Conservation (phyloP, 2,888 invertebrate genomes). For the Leptura quadrifasciata region DNA sequence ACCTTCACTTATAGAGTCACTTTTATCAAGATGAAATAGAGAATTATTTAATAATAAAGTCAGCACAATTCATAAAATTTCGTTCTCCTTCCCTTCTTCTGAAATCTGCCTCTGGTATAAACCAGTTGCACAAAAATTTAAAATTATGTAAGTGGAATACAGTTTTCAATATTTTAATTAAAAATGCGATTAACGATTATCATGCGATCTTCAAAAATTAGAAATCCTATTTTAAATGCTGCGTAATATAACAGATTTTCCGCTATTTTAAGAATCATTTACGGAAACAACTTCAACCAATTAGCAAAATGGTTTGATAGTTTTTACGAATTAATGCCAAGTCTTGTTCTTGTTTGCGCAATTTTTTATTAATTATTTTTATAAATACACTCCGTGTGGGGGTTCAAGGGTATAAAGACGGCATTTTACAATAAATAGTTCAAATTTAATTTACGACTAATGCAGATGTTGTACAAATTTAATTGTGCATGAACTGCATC, state of each 20-base stretch:
- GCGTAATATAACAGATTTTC: not conserved
- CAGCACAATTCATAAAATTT: too few relatives aligned
- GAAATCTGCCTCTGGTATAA: too few relatives aligned
- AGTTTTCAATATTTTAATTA: too few relatives aligned
- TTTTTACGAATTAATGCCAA: not conserved
- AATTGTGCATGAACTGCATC: not conserved
- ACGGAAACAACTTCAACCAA: not conserved
- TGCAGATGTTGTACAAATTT: not conserved
- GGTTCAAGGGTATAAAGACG: conserved; percentile 2
- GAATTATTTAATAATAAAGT: too few relatives aligned
- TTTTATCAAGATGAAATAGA: too few relatives aligned
- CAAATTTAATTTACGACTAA: not conserved
- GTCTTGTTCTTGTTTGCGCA: not conserved
- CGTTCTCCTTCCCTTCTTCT: too few relatives aligned
- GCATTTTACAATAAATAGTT: not conserved
- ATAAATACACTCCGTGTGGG: not conserved
- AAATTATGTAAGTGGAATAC: too few relatives aligned
- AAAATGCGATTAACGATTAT: too few relatives aligned
- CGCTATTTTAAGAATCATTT: not conserved
- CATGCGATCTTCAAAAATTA: too few relatives aligned
- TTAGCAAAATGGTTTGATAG: not conserved
- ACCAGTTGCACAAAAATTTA: too few relatives aligned
- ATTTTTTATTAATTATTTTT: conserved; percentile 7
- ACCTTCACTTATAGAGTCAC: too few relatives aligned
- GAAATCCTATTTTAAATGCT: not conserved